A percentile compares a stretch with the other conserved stretches of the same genome.
phyloP scores from a whole-genome alignment of 2,888 invertebrate genomes.

The Cryptosula pallasiana region DNA sequence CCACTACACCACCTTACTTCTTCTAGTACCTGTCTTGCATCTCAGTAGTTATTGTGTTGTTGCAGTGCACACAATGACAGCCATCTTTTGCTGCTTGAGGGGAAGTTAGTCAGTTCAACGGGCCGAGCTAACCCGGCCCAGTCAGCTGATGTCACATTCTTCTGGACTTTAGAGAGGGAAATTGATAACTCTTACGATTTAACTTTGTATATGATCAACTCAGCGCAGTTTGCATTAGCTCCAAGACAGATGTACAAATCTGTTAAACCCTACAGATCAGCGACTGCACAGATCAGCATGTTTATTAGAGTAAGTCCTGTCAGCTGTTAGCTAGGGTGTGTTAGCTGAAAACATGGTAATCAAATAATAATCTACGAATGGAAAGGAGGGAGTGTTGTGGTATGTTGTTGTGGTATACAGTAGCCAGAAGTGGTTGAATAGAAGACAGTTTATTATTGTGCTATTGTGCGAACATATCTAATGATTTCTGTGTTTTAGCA shows the following conservation, averaged over 20 bases:
- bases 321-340: too few species aligned
- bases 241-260: background rate
- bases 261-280: background rate
- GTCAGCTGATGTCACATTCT: background rate
- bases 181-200: background rate
- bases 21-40: too few species aligned
- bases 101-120: background rate
- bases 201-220: background rate
- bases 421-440: too few species aligned
- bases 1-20: too few species aligned
- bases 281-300: background rate
- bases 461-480: too few species aligned
- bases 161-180: background rate
- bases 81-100: background rate
- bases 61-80: background rate
- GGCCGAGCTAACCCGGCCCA: background rate
- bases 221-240: background rate
- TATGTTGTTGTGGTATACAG: too few species aligned
- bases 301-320: slow-evolving; percentile 1
- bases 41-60: too few species aligned
- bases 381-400: too few species aligned
- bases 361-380: too few species aligned
- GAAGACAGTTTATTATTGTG: too few species aligned
- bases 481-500: too few species aligned
- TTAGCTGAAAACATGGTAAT: too few species aligned